phyloP scores from a whole-genome alignment of 2,888 invertebrate species.

The Drosophila robusta region DNA sequence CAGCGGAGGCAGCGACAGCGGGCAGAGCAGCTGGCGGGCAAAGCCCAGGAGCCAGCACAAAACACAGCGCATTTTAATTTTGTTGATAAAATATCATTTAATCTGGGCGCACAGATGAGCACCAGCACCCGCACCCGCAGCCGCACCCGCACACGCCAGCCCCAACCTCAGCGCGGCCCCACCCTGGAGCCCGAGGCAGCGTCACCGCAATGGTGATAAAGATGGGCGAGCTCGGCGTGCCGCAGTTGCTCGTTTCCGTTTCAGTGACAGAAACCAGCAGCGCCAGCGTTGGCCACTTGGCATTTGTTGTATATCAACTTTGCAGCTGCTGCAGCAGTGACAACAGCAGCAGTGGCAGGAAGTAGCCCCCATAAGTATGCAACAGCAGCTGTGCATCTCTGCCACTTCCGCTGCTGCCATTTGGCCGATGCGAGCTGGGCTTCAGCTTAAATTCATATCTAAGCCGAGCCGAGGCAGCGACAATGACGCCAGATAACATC shows the following conservation, averaged over 20 bases:
- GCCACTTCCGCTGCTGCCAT: constrained; percentile 48
- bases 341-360: constrained; percentile 25
- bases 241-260: constrained; percentile 43
- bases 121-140: constrained; percentile 1
- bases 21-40: constrained; percentile 25
- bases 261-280: constrained; percentile 43
- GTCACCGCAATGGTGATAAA: constrained; percentile 43
- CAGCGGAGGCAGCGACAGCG: background rate
- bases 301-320: constrained; percentile 53
- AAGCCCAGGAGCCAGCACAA: constrained; percentile 15
- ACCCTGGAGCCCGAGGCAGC: background rate
- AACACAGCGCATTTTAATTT: constrained; percentile 66
- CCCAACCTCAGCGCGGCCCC: background rate
- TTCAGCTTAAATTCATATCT: constrained; percentile 42
- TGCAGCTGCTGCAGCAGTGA: constrained; percentile 23
- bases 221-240: constrained; percentile 29
- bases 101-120: constrained; percentile 63
- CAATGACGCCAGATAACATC: constrained; percentile 23
- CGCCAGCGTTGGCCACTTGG: constrained; percentile 31
- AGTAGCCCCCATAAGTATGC: constrained; percentile 51
- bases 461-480: constrained; percentile 18
- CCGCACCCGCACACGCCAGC: background rate
- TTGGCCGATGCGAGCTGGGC: constrained; percentile 13
- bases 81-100: constrained; percentile 76
- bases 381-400: constrained; percentile 38